Evolutionary conservation across 2,797 vertebrate species (phyloP).

Genomic region (Micropoecilia bifurca): DNA sequence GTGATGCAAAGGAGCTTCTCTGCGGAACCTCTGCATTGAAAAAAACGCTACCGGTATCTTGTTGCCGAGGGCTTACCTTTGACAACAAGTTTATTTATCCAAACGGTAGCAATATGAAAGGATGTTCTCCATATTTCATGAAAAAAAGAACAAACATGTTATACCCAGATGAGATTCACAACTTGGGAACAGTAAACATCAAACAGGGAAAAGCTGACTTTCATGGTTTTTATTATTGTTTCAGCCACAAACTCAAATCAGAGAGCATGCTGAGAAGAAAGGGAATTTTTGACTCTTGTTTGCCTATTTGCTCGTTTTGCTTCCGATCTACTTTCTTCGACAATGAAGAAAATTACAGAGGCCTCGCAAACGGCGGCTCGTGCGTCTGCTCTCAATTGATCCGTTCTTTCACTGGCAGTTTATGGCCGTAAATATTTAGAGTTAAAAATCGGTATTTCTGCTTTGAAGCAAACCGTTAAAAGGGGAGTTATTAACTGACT

Average conservation of each 20-base stretch:
- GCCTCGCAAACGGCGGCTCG: slow-evolving; percentile 15
- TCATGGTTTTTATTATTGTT: neutral
- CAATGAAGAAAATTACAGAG: slow-evolving; percentile 27
- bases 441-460: slow-evolving; percentile 24
- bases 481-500: slow-evolving; percentile 9
- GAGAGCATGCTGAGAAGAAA: neutral
- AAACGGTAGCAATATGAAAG: slow-evolving; percentile 54
- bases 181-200: slow-evolving; percentile 3
- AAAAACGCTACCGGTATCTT: slow-evolving; percentile 61
- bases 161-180: neutral
- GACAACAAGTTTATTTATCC: slow-evolving; percentile 57
- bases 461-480: slow-evolving; percentile 27
- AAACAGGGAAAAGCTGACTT: neutral
- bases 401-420: slow-evolving; percentile 21
- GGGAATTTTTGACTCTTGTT: neutral
- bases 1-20: slow-evolving; percentile 69
- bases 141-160: neutral
- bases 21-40: slow-evolving; percentile 54
- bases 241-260: neutral
- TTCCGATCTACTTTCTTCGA: slow-evolving; percentile 18
- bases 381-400: slow-evolving; percentile 36
- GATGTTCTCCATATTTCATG: slow-evolving; percentile 45
- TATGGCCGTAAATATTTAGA: slow-evolving; percentile 40
- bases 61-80: slow-evolving; percentile 59
- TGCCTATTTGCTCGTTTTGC: neutral